phyloP scores from a whole-genome alignment of 2,113 vertebrate genomes.

The Centropus bengalensis region DNA sequence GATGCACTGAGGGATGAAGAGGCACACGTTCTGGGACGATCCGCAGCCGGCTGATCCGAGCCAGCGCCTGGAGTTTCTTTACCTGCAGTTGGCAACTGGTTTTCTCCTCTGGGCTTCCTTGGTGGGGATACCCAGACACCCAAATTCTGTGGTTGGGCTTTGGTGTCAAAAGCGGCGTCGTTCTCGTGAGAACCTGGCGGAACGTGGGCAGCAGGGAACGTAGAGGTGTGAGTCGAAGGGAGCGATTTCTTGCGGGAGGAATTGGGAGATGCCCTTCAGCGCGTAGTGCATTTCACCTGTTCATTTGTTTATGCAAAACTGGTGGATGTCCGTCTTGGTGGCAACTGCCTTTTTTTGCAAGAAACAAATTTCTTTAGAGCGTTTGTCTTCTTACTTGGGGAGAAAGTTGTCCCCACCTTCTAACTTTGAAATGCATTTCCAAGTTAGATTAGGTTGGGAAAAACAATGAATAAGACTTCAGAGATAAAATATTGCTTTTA shows the following conservation, averaged over 20 bases:
- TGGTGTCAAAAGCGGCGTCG: neutral
- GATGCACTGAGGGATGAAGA: rapidly evolving
- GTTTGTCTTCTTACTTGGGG: neutral
- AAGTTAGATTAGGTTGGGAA: neutral
- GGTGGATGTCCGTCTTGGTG: neutral
- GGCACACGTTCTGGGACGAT: neutral
- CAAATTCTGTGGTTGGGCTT: neutral
- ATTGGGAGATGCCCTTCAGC: slow-evolving; percentile 22
- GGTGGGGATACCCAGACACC: neutral
- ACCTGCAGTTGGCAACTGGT: neutral
- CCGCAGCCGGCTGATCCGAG: rapidly evolving
- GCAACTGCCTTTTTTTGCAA: neutral
- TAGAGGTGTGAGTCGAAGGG: neutral
- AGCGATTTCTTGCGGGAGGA: neutral
- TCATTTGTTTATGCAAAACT: neutral
- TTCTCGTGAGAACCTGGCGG: slow-evolving; percentile 31
- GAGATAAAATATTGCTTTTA: slow-evolving; percentile 5
- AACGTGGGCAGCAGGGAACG: neutral
- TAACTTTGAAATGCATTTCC: neutral
- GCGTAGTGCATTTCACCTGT: neutral
- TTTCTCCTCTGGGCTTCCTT: neutral
- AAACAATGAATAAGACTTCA: slow-evolving; percentile 23
- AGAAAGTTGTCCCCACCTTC: neutral
- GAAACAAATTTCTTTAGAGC: neutral
- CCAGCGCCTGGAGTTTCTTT: neutral